phyloP scores from a whole-genome alignment of 2,888 invertebrate species.

The Zeuzera pyrina region DNA sequence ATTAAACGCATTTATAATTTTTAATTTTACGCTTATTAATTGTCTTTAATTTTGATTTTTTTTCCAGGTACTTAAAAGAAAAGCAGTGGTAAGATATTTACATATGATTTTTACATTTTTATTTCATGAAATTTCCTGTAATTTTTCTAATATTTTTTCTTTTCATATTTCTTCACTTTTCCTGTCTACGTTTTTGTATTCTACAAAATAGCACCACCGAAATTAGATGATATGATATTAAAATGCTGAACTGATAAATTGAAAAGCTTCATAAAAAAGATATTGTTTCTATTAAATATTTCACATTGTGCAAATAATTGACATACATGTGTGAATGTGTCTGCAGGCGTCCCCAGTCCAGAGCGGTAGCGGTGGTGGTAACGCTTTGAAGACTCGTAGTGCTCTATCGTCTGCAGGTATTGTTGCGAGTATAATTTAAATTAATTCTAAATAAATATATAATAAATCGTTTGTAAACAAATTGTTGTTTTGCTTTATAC shows the following conservation, averaged over 20 bases:
- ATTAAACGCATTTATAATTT: no score
- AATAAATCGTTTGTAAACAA: not conserved
- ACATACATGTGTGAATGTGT: not conserved
- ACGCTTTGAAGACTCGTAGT: no score
- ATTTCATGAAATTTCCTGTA: no score
- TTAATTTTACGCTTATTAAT: no score
- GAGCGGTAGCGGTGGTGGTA: no score
- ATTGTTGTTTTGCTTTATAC: no score
- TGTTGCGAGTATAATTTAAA: not conserved
- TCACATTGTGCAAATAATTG: not conserved
- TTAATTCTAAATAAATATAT: not conserved
- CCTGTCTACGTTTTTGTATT: not conserved
- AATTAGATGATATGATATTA: no score
- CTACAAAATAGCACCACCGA: no score
- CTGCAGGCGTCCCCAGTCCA: no score
- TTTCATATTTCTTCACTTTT: slow-evolving; percentile 1
- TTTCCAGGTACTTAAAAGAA: slow-evolving; percentile 37
- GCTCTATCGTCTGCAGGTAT: not conserved
- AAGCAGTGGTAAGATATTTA: slow-evolving; percentile 25
- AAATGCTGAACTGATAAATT: no score
- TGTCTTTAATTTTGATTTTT: slow-evolving; percentile 13
- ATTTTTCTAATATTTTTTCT: slow-evolving; percentile 7
- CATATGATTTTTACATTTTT: no score
- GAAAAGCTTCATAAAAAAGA: no score
- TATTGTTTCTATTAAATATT: not conserved